Conservation (phyloP, 2,888 invertebrate species). For the Zygothrica quintamaculata region DNA sequence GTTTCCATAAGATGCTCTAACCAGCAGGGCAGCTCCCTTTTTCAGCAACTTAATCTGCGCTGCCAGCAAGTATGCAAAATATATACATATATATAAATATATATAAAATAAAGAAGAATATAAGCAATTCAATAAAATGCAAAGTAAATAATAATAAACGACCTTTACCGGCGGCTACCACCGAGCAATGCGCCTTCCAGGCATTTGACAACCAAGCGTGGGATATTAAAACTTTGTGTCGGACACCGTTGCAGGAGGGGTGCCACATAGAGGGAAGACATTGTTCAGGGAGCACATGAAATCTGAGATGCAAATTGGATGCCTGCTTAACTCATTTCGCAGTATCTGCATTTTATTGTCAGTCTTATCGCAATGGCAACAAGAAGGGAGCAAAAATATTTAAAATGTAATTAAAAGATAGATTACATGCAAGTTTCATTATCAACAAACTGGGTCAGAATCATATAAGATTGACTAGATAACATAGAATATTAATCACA, state of each 20-base stretch:
- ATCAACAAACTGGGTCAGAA: conserved; percentile 3
- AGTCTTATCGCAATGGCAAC: conserved; percentile 8
- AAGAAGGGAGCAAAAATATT: conserved; percentile 1
- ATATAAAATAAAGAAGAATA: background rate
- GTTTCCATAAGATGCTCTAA: conserved; percentile 17
- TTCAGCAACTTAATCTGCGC: conserved; percentile 30
- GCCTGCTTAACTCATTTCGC: conserved; percentile 10
- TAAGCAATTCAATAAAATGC: conserved; percentile 68
- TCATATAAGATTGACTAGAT: too few species aligned
- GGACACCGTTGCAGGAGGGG: conserved; percentile 7
- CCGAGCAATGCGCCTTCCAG: conserved; percentile 34
- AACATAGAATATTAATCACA: too few species aligned
- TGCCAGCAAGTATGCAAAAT: conserved; percentile 2
- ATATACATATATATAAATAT: conserved; percentile 10
- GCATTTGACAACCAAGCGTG: conserved; percentile 56
- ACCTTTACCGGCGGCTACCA: conserved; percentile 58
- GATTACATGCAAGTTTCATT: conserved; percentile 33
- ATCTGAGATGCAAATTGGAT: conserved; percentile 31
- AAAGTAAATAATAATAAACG: conserved; percentile 75
- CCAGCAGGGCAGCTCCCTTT: conserved; percentile 5
- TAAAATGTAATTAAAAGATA: conserved; percentile 35
- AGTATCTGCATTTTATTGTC: background rate
- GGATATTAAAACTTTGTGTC: conserved; percentile 59
- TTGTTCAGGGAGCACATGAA: conserved; percentile 12
- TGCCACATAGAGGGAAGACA: conserved; percentile 2